These are phyloP conservation scores for Penelope pileata DNA, from an alignment of 2,113 vertebrate species.

Conservation along the genomic window DNA sequence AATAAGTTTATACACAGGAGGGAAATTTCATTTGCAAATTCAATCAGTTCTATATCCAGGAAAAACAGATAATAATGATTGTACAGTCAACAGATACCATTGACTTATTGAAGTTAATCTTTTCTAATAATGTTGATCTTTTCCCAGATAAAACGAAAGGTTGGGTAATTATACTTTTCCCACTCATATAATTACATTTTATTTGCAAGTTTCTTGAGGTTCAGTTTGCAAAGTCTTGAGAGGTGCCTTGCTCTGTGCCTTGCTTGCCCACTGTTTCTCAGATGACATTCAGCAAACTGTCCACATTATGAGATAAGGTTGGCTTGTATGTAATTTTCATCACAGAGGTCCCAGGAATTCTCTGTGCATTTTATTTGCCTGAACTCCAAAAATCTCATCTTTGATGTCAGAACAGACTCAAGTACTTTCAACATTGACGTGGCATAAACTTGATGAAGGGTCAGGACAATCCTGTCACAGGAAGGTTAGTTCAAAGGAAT, in stretches of 20 bases:
- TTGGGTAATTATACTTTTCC: background rate
- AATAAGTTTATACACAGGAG: background rate
- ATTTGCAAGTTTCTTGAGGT: background rate
- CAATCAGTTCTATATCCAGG: slow-evolving; percentile 11
- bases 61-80: slow-evolving; percentile 27
- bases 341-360: background rate
- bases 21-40: slow-evolving; percentile 46
- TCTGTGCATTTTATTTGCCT: background rate
- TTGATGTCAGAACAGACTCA: background rate
- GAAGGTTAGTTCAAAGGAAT: background rate
- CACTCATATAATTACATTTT: background rate
- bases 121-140: slow-evolving; percentile 18
- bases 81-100: background rate
- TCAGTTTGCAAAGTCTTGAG: slow-evolving; percentile 1
- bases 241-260: background rate
- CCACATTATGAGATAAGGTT: background rate
- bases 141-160: slow-evolving; percentile 1
- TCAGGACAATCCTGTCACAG: background rate
- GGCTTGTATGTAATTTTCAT: background rate
- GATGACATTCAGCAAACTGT: background rate
- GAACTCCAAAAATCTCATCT: fast-evolving
- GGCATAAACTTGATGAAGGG: background rate
- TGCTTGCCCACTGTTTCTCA: background rate
- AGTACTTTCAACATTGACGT: background rate
- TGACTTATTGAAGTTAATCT: background rate